Base-by-base conservation (phyloP, 2,113 vertebrate genomes). In the Silurus meridionalis region DNA sequence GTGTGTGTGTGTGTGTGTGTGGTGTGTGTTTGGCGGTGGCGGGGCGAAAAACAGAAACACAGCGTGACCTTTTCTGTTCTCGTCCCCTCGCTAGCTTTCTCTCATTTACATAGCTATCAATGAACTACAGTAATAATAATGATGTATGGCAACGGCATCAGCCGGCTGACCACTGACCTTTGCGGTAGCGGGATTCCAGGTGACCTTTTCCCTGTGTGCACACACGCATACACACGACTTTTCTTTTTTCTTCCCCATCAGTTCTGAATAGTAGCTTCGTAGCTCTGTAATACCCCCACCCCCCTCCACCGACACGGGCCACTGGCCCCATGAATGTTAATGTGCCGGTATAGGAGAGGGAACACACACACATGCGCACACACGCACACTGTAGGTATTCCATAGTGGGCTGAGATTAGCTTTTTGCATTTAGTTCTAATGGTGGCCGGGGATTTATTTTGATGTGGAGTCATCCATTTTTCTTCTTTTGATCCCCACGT, bases 261-360 rank as follows among this genome's bases (percentile, higher is more conserved):
- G 90, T 66, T 93, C 85, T 92, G 87, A 83, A 89, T 87, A 83
- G 81, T 88, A 90, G 92, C 90, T 93, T 83, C 83, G 91, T 86
- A 90, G 89, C 85, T 37, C 28, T 37, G 28, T 37, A 37, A 37
- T 2, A 78, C 90, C 90, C 79, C 25, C 25, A 23, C 10, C 5
- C 23, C 1, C 19, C 23, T 23, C 53, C 21, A 23, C 6, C 17
- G 92, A 92, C 92, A 94, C 91, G 93, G 93, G 93, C 90, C 93
- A 92, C 88, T 93, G 92, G 89, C 91, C 93, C 93, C 91, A 95
- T 95, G 94, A 95, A 95, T 95, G 93, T 94, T 94, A 94, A 95
- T 95, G 91, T 88, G 55, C 28, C 28, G 6, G 71, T 87, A 69
- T 82, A 66, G 50, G 74, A 82, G 69, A 81, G 37, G 15, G 80